Base-by-base conservation (phyloP, 2,888 invertebrate genomes). In the Crematogaster levior region DNA sequence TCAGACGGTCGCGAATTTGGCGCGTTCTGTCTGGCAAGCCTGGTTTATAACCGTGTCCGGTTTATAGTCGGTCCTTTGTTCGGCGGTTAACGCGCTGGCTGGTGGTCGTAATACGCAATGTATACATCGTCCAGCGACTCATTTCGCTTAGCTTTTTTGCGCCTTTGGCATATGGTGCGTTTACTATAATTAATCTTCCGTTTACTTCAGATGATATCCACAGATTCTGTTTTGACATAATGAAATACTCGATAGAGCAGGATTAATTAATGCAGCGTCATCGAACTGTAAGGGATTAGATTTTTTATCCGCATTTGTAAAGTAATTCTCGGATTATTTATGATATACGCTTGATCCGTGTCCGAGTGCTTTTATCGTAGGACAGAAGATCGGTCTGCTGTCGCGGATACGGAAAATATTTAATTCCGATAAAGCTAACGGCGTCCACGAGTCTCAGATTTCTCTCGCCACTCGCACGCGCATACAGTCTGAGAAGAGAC, bases 1-100 rank as follows among this genome's bases (percentile, higher is more conserved):
- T 81, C 56, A 63, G 81, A 72, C 74, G 72, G 75, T 61, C 72
- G 82, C 72, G 73, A 81, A 81, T 81, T 79, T 68, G 68, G 70
- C 68, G 75, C 75, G 56, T 79, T 79, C 77, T 56, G 56, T 68
- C 68, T 56, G 56, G 81, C 72, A 61, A 9, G 81, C 81, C 56
- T 83, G 83, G 65, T 84, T 84, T 84, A 87, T 61, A 79, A 56
- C 61, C 75, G 63, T 60, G 81, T 60, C 51, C 70, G 73, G 80
- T 82, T 84, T 86, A 87, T 87, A 81, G 86, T 83, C 86, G 84
- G 63, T 51, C 83, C 84, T 88, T 88, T 88, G 86, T 88, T 85
- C 70, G 82, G 37, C 72, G 74, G 81, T 83, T 84, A 48, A 61
- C 83, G 81, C 72, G 81, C 56, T 56, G 81, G 48, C 72, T 63